phyloP scores from a whole-genome alignment of 2,113 vertebrate species.

The Leucopsar rothschildi region DNA sequence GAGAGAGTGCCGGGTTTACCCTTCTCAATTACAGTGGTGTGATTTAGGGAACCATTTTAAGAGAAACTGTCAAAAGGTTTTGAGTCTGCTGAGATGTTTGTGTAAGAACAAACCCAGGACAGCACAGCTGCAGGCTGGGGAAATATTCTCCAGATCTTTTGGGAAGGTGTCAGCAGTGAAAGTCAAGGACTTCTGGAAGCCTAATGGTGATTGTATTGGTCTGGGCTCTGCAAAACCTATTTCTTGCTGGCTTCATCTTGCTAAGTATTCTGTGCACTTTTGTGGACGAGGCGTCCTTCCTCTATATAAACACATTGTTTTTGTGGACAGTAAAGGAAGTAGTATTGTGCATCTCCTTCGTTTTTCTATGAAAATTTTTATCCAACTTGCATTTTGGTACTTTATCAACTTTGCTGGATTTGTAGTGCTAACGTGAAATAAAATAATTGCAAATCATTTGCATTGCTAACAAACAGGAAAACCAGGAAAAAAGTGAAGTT shows the following conservation, averaged over 20 bases:
- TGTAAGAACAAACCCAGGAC: neutral
- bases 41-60: neutral
- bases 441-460: neutral
- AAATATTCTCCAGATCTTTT: neutral
- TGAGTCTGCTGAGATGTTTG: neutral
- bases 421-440: neutral
- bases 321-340: neutral
- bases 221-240: neutral
- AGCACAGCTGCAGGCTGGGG: neutral
- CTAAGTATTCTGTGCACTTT: neutral
- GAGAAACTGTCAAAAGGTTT: neutral
- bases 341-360: neutral
- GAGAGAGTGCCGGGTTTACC: neutral
- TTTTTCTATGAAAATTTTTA: neutral
- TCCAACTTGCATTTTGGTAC: neutral
- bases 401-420: neutral
- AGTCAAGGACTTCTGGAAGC: neutral
- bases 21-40: neutral
- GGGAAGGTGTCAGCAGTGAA: neutral
- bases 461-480: neutral
- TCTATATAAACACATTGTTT: neutral
- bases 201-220: neutral
- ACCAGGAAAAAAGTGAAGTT: neutral
- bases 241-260: neutral
- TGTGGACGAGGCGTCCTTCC: neutral